Evolutionary conservation across 2,888 invertebrate genomes (phyloP).

Genomic region (Aphidius colemani): DNA sequence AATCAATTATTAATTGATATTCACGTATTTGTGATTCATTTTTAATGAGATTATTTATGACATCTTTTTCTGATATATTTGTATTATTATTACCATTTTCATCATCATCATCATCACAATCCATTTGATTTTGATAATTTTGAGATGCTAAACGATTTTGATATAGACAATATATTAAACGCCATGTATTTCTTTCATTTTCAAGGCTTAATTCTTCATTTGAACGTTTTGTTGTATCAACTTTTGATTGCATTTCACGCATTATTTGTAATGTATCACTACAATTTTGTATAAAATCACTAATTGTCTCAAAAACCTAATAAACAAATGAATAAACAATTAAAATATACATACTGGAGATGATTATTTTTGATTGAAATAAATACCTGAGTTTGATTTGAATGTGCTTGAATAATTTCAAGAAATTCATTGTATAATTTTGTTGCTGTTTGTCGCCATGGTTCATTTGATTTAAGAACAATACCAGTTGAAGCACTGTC

Average conservation of each 20-base stretch:
- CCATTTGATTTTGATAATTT: conserved; percentile 43
- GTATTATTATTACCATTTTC: conserved; percentile 27
- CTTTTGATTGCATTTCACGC: conserved; percentile 56
- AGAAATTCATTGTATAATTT: conserved; percentile 54
- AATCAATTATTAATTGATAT: conserved; percentile 86
- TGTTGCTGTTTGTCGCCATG: conserved; percentile 49
- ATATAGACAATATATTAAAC: conserved; percentile 79
- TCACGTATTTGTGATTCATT: conserved; percentile 66
- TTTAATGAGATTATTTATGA: conserved; percentile 66
- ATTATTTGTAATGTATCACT: conserved; percentile 65
- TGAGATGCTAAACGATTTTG: conserved; percentile 71
- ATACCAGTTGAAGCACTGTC: conserved; percentile 51
- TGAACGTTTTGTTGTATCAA: conserved; percentile 47
- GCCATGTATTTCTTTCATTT: conserved; percentile 89
- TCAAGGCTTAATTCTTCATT: conserved; percentile 63
- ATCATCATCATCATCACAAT: conserved; percentile 35
- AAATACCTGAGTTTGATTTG: conserved; percentile 59
- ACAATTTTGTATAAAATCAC: conserved; percentile 69
- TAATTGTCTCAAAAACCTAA: conserved; percentile 63
- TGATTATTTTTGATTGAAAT: no score
- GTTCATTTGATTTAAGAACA: conserved; percentile 51
- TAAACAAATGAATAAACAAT: no score
- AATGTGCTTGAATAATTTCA: conserved; percentile 50
- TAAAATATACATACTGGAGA: no score
- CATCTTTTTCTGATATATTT: conserved; percentile 65